phyloP scores from a whole-genome alignment of 2,113 vertebrate genomes.

The human (Homo sapiens) region GRCh38 chr1:87017501-87018000 shows the following conservation, averaged over 20 bases:
- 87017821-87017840: neutral
- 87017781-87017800: neutral
- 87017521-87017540: neutral
- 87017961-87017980: neutral
- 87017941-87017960: neutral
- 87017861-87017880: neutral
- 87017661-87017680: neutral
- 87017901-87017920: neutral
- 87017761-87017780: neutral
- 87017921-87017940: neutral
- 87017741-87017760: neutral
- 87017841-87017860: neutral
- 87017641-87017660: neutral
- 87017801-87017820: neutral
- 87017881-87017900: neutral
- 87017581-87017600: neutral
- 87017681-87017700: neutral
- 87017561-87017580: neutral
- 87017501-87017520: neutral
- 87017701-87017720: neutral
- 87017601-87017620: neutral
- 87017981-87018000: neutral
- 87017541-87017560: neutral
- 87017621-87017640: neutral
- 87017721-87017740: neutral